Conservation (phyloP, 2,797 vertebrate genomes). For the Heterohyrax brucei region DNA sequence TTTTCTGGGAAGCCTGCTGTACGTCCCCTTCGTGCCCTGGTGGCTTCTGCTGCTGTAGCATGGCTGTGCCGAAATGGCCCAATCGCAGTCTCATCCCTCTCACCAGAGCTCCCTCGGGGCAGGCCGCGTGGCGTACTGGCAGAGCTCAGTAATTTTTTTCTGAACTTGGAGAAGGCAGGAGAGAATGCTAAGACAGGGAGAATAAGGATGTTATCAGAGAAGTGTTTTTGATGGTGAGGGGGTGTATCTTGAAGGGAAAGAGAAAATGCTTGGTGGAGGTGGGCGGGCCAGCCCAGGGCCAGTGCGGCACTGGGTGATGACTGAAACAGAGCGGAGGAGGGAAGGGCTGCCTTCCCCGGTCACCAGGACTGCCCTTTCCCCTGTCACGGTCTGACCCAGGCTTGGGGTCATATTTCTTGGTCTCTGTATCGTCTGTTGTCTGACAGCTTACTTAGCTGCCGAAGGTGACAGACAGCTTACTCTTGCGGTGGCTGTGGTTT, state of each 20-base stretch:
- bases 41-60: background rate
- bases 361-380: background rate
- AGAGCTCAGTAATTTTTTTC: background rate
- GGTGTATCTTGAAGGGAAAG: background rate
- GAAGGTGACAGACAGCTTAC: background rate
- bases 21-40: background rate
- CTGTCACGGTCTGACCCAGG: background rate
- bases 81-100: background rate
- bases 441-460: background rate
- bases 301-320: background rate
- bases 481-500: background rate
- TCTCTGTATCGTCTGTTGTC: background rate
- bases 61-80: background rate
- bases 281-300: background rate
- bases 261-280: background rate
- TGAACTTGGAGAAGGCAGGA: background rate
- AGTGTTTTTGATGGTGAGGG: background rate
- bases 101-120: background rate
- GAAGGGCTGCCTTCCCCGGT: background rate
- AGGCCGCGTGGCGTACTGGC: background rate
- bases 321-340: background rate
- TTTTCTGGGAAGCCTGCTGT: background rate
- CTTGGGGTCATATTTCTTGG: background rate
- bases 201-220: background rate
- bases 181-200: background rate